Base-by-base conservation (phyloP, 2,113 vertebrate species). In the Rhea pennata region DNA sequence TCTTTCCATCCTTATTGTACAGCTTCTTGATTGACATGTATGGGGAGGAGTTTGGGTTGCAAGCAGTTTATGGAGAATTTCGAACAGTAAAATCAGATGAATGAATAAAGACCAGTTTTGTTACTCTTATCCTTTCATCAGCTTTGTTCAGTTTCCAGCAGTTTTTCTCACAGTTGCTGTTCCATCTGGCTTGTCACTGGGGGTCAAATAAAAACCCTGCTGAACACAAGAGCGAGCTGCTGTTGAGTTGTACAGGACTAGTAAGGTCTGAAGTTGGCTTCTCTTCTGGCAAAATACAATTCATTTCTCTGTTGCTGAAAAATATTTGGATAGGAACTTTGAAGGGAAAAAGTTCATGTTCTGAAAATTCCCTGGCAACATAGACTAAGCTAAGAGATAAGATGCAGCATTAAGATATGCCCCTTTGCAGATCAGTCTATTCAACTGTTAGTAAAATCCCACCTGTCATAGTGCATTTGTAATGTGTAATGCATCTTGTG, bases 21-120 rank as follows among this genome's bases (percentile, higher is more conserved):
- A 73, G 70, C 44, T 88, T 93, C 70, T 31, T 44, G 16, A 5
- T 46, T 74, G 50, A 40, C 48, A 40, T 82, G 19, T 8, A 4
- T 10, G 17, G 77, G 92, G 84, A 84, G 91, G 90, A 82, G 77
- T 74, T 87, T 93, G 92, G 71, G 44, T 59, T 70, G 84, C 85
- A 80, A 87, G 62, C 66, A 62, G 81, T 70, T 89, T 15, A 3
- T 73, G 87, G 66, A 73, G 62, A 75, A 76, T 88, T 92, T 96
- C 81, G 92, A 93, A 72, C 36, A 74, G 66, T 19, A 19, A 51
- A 66, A 72, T 50, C 26, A 39, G 58, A 96, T 87, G 85, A 87
- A 96, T 94, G 88, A 92, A 96, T 94, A 96, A 96, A 96, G 84
- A 71, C 26, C 36, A 23, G 70, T 93, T 92, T 92, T 97, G 96